These are phyloP conservation scores for Picathartes gymnocephalus DNA, from an alignment of 2,113 vertebrate species.

Conservation along the genomic window DNA sequence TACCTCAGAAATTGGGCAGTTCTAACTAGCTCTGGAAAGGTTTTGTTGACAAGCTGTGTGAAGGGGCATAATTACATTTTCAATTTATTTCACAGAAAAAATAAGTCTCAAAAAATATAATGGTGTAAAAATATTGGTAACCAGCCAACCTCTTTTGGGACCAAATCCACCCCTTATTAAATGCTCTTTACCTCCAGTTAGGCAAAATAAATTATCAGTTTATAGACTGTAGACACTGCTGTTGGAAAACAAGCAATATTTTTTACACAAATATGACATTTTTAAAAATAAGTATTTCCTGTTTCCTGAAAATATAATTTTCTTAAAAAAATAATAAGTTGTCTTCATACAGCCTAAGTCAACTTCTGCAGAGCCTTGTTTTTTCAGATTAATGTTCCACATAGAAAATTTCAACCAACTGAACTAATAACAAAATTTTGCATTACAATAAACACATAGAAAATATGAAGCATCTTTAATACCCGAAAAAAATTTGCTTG, in stretches of 20 bases:
- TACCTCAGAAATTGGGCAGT: background rate
- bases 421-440: background rate
- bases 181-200: background rate
- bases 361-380: background rate
- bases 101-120: background rate
- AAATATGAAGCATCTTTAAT: background rate
- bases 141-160: background rate
- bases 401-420: background rate
- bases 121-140: background rate
- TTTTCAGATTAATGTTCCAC: background rate
- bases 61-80: background rate
- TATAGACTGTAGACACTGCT: background rate
- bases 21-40: background rate
- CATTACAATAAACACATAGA: background rate
- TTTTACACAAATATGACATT: background rate
- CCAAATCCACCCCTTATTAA: rapidly evolving
- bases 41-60: background rate
- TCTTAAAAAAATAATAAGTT: background rate
- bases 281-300: background rate
- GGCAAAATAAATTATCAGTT: background rate
- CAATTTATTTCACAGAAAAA: background rate
- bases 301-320: background rate
- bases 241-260: background rate
- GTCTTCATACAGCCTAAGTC: background rate
- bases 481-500: background rate